Evolutionary conservation across 2,113 vertebrate species (phyloP).

Genomic region (Otis tarda): DNA sequence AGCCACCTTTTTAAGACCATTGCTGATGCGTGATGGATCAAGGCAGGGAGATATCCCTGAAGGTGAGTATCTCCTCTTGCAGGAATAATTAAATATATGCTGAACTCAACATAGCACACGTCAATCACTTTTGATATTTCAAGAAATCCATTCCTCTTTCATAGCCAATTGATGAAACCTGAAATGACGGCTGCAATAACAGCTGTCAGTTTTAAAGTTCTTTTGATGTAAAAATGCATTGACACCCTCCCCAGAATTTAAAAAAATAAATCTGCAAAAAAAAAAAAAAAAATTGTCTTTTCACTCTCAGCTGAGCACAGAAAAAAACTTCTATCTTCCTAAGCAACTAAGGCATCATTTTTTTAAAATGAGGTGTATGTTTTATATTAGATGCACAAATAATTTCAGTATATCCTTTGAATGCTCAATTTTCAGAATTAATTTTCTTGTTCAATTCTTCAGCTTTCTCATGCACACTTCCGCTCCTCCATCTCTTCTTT

Average conservation of each 20-base stretch:
- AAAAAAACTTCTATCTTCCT: background rate
- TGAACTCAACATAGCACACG: background rate
- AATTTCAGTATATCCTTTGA: background rate
- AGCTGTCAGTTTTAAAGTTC: conserved; percentile 18
- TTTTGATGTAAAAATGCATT: background rate
- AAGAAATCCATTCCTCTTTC: background rate
- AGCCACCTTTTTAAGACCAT: background rate
- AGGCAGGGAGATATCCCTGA: background rate
- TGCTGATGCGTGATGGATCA: background rate
- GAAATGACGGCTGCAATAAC: background rate
- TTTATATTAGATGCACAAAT: background rate
- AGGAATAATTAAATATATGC: background rate
- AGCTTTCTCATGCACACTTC: accelerated
- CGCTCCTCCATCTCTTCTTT: background rate
- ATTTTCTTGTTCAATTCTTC: background rate
- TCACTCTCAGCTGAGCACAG: background rate
- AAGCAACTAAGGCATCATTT: background rate
- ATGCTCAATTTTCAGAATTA: background rate
- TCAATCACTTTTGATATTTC: background rate
- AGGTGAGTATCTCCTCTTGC: background rate
- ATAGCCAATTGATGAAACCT: background rate
- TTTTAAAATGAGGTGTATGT: background rate
- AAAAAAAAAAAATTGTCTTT: background rate
- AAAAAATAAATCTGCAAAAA: background rate
- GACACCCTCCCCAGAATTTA: background rate